Conservation (phyloP, 2,888 invertebrate species). For the Hirtodrosophila alboralis region DNA sequence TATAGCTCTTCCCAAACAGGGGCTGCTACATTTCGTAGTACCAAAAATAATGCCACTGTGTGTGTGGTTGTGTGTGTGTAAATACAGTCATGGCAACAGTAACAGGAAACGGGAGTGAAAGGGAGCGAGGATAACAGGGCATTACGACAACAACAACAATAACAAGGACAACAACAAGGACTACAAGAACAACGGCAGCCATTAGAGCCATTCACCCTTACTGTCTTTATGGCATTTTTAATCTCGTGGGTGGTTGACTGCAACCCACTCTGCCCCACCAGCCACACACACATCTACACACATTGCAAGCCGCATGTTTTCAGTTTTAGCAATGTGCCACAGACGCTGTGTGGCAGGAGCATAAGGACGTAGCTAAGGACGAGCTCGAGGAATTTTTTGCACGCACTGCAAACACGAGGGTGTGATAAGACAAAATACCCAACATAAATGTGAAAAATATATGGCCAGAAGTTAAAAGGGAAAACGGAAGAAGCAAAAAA, state of each 20-base stretch:
- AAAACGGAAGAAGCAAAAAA: conserved; percentile 61
- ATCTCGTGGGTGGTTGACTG: conserved; percentile 81
- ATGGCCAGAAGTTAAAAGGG: conserved; percentile 74
- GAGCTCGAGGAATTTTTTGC: conserved; percentile 67
- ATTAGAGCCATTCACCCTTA: conserved; percentile 82
- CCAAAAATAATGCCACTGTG: conserved; percentile 16
- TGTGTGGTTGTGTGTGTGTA: conserved; percentile 9
- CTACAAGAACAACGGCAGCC: conserved; percentile 55
- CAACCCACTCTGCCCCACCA: conserved; percentile 18
- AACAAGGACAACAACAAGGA: conserved; percentile 12
- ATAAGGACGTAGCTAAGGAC: conserved; percentile 16
- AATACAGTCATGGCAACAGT: conserved; percentile 35
- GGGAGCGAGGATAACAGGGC: conserved; percentile 41
- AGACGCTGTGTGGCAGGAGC: conserved; percentile 28
- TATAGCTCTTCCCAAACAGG: background rate
- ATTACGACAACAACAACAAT: conserved; percentile 41
- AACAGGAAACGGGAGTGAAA: conserved; percentile 25
- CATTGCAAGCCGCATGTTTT: conserved; percentile 21
- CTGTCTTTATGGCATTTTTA: conserved; percentile 83
- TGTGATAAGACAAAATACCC: conserved; percentile 83
- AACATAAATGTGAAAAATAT: conserved; percentile 83
- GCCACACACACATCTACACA: background rate
- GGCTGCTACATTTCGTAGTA: conserved; percentile 11
- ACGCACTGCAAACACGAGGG: conserved; percentile 78
- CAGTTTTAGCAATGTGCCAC: conserved; percentile 44